phyloP scores from a whole-genome alignment of 2,888 invertebrate species.

The Rambutsinella grinnellia region DNA sequence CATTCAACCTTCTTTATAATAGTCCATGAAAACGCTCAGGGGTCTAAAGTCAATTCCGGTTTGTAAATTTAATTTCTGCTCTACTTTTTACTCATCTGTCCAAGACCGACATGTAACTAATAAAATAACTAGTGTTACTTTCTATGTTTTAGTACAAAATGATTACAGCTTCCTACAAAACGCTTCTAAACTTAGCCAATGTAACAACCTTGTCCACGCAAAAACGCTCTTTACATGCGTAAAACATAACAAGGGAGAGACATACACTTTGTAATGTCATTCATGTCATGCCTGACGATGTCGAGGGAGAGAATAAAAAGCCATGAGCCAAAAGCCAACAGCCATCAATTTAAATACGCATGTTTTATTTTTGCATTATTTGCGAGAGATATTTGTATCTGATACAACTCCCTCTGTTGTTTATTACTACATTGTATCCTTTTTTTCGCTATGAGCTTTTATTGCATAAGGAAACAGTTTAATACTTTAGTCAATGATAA shows the following conservation, averaged over 20 bases:
- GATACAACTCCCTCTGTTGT: neutral
- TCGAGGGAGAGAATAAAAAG: neutral
- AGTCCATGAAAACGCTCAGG: too few relatives aligned
- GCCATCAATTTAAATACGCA: neutral
- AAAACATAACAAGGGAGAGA: neutral
- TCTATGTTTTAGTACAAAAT: too few relatives aligned
- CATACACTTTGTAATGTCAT: neutral
- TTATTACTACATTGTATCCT: neutral
- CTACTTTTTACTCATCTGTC: too few relatives aligned
- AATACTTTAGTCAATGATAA: conserved; percentile 48
- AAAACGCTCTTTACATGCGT: neutral
- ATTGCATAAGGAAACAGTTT: conserved; percentile 22
- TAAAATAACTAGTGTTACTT: too few relatives aligned
- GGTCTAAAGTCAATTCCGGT: too few relatives aligned
- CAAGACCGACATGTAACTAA: too few relatives aligned
- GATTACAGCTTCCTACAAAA: too few relatives aligned
- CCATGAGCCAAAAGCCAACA: neutral
- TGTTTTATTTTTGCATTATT: neutral
- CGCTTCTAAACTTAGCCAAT: conserved; percentile 19
- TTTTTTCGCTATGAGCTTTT: too few relatives aligned
- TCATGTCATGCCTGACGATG: neutral
- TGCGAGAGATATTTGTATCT: neutral
- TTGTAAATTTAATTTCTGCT: too few relatives aligned
- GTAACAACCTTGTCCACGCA: conserved; percentile 42
- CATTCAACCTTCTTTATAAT: too few relatives aligned